Base-by-base conservation (phyloP, 2,888 invertebrate genomes). In the Cryptocephalus moraei region DNA sequence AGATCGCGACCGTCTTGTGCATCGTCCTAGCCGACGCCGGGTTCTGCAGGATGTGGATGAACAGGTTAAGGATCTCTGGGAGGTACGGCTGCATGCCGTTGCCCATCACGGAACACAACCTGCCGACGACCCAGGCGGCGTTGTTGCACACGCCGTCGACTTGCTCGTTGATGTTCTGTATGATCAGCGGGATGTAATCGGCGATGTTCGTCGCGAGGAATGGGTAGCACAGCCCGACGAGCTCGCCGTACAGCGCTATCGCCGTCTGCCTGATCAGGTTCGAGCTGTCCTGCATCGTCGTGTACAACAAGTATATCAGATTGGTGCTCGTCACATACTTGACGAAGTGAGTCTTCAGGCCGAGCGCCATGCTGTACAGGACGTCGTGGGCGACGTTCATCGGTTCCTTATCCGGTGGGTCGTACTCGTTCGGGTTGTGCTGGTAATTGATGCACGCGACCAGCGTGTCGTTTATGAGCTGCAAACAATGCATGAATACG, bases 81-180 rank as follows among this genome's bases (percentile, higher is more conserved):
- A 94, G 83, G 73, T 91, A 97, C 55, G 87, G 86, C 66, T 87
- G 84, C 71, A 96, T 97, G 61, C 91, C 91, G 50, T 82, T 80
- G 53, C 93, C 94, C 75, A 95, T 80, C 73, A 95, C 92, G 66
- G 96, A 87, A 59, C 94, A 88, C 63, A 97, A 91, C 78, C 97
- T 97, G 43, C 99, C 96, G 60, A 99, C 93, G 22, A 97, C 96
- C 99, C 99, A 99, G 1, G 97, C 96, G 33, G 99, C 96, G 72
- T 99, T 99, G 73, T 99, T 97, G 74, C 96, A 97, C 36, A 97
- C 97, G 13, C 96, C 96, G 67, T 99, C 96, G 56, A 86, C 86
- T 65, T 93, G 90, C 1, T 96, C 94, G 74, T 97, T 94, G 51
- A 99, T 78, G 74, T 99, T 99, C 73, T 88, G 87, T 48, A 93